Base-by-base conservation (phyloP, 37 sponge, comb jelly and placozoan species). In the Tethya wilhelma region DNA sequence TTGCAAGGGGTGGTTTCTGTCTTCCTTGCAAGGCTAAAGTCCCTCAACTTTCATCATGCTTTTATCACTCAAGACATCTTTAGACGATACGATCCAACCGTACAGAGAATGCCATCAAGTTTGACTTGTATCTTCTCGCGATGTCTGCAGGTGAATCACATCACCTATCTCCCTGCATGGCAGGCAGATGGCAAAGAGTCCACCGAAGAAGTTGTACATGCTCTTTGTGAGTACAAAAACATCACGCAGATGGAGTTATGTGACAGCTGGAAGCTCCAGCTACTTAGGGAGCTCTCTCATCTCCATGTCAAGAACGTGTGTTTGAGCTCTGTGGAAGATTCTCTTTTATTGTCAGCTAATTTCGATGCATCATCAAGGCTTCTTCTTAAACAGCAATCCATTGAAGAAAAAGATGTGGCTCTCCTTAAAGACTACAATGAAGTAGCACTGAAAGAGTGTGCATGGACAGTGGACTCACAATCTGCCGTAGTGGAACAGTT, bases 1-100 rank as follows among this genome's bases (percentile, higher is more conserved):
- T 39, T 74, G 34, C 58, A 74, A 20, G 34, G 30, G 33, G 57
- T 59, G 28, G 19, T 74, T 33, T 26, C 75, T 17, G 56, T 39
- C 37, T 44, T 57, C 75, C 58, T 74, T 4, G 22, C 57, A 2
- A 74, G 59, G 8, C 39, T 74, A 34, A 74, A 74, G 19, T 38
- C 39, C 57, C n/a, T 74, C 75, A 74, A 74, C 59, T 38, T 57
- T 33, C 38, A 74, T 36, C 39, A 67, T 31, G 38, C 33, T 17
- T 20, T 19, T 17, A 34, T 36, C 37, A 67, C 25, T 6, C 7
- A 36, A 6, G 67, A 67, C 39, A 34, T 67, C 4, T 67, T 67
- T 38, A 67, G 67, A 30, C 8, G 6, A 4, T 9, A 34, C 32
- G 67, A 67, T 4, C 67, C 67, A 31, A 25, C 14, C 5, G 39